Base-by-base conservation (phyloP, 2,797 vertebrate genomes). In the Sebastes minor region DNA sequence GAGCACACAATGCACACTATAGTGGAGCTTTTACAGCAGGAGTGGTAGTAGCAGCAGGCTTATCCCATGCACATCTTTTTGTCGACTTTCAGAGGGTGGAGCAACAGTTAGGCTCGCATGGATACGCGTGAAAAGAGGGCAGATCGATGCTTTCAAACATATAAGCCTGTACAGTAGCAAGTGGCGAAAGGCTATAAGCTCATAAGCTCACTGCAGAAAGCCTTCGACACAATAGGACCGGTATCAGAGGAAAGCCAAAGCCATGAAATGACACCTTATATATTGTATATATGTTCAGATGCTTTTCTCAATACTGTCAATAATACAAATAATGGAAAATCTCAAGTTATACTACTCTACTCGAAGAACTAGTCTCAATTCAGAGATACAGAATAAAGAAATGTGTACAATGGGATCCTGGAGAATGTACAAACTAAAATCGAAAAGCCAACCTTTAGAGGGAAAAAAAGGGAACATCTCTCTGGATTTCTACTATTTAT, bases 81-180 rank as follows among this genome's bases (percentile, higher is more conserved):
- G 62, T 80, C 56, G 53, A 81, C 75, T 78, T 79, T 78, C 52
- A 78, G 81, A 84, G 88, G 89, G 85, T 85, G 88, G 86, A 87
- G 89, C 86, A 89, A 89, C 87, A 86, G 89, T 86, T 89, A 76
- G 75, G 42, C 70, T 77, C 22, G 14, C 65, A 22, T 64, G 67
- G 71, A 59, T 16, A 10, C 53, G 28, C 60, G 62, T 16, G 46
- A 25, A 59, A 53, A 25, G 13, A 25, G 7, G 23, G 65, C 9
- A 20, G 71, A 80, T 57, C 30, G 27, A 80, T 67, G 57, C 66
- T 68, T 52, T 65, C 52, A 28, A 46, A 52, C 60, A 18, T n/a
- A 38, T 55, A 60, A 49, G 52, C 12, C 60, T 30, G 35, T 22
- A 56, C 14, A 71, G 49, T 2, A 35, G 57, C 30, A 22, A 22